These are phyloP conservation scores for Sprattus sprattus DNA, from an alignment of 2,113 vertebrate species.

Conservation along the genomic window DNA sequence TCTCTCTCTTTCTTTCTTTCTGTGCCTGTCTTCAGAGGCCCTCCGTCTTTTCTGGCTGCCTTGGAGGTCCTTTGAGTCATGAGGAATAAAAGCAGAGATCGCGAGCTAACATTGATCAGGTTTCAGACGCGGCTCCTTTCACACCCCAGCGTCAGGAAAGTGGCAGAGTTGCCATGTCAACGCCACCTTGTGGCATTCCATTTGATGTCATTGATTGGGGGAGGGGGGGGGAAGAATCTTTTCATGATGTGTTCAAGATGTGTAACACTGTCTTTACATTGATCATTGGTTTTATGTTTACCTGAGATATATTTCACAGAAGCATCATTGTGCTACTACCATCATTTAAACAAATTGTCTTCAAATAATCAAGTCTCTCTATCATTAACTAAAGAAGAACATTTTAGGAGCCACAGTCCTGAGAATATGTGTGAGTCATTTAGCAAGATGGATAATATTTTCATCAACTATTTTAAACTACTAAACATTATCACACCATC, in stretches of 20 bases:
- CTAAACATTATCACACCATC: not conserved
- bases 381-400: too few species aligned
- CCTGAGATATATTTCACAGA: not conserved
- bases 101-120: constrained; percentile 45
- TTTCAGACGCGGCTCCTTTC: constrained; percentile 34
- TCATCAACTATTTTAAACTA: not conserved
- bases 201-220: constrained; percentile 1
- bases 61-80: constrained; percentile 28
- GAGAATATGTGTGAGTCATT: not conserved
- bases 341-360: not conserved
- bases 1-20: not conserved
- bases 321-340: not conserved
- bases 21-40: not conserved
- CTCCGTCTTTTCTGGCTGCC: not conserved
- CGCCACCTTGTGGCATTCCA: not conserved
- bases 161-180: not conserved
- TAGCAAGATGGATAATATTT: not conserved
- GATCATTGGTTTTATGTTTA: not conserved
- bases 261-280: not conserved
- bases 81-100: constrained; percentile 32
- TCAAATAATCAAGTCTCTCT: not conserved
- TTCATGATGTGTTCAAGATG: too few species aligned
- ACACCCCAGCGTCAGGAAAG: not conserved
- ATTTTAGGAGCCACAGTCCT: too few species aligned
- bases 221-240: too few species aligned